Conservation (phyloP, 64 coral and sea anemone species). For the Pachyseris speciosa region DNA sequence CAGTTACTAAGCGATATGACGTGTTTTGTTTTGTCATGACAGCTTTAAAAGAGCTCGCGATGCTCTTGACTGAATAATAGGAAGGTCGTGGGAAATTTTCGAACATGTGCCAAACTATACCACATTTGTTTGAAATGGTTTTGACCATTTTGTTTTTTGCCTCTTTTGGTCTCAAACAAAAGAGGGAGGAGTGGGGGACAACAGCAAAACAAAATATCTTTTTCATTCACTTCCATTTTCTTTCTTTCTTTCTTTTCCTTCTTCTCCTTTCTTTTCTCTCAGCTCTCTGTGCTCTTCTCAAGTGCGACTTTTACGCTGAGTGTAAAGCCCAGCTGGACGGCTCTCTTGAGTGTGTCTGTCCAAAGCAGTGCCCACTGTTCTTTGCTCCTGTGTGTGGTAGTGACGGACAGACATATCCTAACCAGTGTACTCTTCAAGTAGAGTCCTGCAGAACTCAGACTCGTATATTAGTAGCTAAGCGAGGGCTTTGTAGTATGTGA, state of each 20-base stretch:
- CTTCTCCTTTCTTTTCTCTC: background rate
- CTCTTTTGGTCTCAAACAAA: no score
- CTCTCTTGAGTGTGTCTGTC: constrained; percentile 86
- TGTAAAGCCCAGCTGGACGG: constrained; percentile 77
- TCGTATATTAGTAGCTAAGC: constrained; percentile 64
- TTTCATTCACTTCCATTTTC: no score
- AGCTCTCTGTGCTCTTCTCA: constrained; percentile 89
- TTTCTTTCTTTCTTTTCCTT: background rate
- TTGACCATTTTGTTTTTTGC: no score
- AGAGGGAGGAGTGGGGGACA: no score
- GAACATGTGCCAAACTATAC: no score
- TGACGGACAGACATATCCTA: constrained; percentile 78
- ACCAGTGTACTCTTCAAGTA: constrained; percentile 77
- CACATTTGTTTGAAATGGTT: no score
- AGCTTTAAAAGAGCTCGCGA: background rate
- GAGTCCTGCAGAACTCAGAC: constrained; percentile 73
- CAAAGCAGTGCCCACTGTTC: constrained; percentile 71
- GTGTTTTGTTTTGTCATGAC: background rate
- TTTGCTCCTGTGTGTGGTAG: constrained; percentile 89
- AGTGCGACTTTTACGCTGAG: constrained; percentile 84
- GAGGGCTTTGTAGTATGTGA: constrained; percentile 80
- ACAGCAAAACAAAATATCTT: no score
- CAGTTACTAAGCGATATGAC: background rate
- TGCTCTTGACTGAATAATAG: background rate
- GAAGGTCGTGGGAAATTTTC: no score